These are phyloP conservation scores for Auanema freiburgensis DNA, from an alignment of 2,888 invertebrate species.

Conservation along the genomic window DNA sequence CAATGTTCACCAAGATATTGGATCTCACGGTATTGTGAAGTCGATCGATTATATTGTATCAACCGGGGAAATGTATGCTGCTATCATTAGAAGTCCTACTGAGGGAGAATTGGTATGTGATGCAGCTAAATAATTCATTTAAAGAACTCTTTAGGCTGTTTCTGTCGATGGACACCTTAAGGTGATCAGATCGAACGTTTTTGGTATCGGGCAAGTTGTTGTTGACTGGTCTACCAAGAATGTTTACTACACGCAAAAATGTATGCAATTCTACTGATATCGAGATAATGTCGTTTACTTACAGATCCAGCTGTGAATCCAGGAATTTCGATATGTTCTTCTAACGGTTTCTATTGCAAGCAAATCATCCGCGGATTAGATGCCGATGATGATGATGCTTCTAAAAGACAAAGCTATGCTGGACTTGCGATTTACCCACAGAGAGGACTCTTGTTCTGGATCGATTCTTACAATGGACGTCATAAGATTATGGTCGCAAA, in stretches of 20 bases:
- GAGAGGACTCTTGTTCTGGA: conserved; percentile 39
- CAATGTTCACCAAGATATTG: conserved; percentile 14
- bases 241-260: conserved; percentile 36
- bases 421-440: conserved; percentile 45
- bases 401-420: conserved; percentile 24
- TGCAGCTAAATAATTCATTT: not conserved
- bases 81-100: conserved; percentile 16
- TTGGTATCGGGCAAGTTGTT: conserved; percentile 37
- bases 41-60: conserved; percentile 25
- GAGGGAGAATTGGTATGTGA: conserved; percentile 26
- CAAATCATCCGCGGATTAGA: conserved; percentile 28
- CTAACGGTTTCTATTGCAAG: conserved; percentile 40
- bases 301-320: conserved; percentile 29
- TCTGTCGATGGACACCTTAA: conserved; percentile 21
- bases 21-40: conserved; percentile 20
- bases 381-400: not conserved
- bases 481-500: conserved; percentile 90
- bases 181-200: conserved; percentile 35
- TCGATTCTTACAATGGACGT: conserved; percentile 68
- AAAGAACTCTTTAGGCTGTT: conserved; percentile 26
- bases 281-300: conserved; percentile 11
- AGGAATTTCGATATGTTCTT: conserved; percentile 38
- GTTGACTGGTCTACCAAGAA: conserved; percentile 46
- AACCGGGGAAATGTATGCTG: conserved; percentile 23
- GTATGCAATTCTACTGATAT: conserved; percentile 16